Conservation (phyloP, 2,113 vertebrate species). For the Calcarius ornatus region DNA sequence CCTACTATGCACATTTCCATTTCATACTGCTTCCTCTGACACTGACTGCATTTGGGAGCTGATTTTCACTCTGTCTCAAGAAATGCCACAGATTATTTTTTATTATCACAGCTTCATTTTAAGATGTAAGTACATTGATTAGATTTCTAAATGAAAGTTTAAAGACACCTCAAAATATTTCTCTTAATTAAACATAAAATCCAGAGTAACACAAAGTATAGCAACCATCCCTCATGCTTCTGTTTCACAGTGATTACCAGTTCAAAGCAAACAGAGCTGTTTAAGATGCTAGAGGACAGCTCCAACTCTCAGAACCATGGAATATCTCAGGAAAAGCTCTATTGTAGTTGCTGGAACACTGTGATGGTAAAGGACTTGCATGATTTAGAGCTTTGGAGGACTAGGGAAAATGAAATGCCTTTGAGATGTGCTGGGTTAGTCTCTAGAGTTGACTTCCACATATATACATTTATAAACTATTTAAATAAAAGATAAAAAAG, state of each 20-base stretch:
- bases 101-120: background rate
- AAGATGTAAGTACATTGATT: background rate
- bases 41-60: background rate
- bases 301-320: background rate
- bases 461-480: fast-evolving
- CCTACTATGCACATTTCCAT: background rate
- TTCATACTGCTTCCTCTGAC: background rate
- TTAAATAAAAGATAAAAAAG: background rate
- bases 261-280: background rate
- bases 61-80: background rate
- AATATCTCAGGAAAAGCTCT: background rate
- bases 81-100: background rate
- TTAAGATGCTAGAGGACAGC: background rate
- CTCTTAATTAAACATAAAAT: background rate
- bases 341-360: background rate
- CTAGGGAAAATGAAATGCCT: background rate
- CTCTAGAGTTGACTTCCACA: background rate
- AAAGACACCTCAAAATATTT: background rate
- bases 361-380: background rate
- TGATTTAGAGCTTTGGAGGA: background rate
- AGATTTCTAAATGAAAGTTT: background rate
- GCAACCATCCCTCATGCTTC: background rate
- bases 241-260: background rate
- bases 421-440: background rate
- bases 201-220: background rate